Evolutionary conservation across 2,888 invertebrate genomes (phyloP), one percentile per base, ranked within the genome.

Genomic region (Hipparchia sbordonii): DNA sequence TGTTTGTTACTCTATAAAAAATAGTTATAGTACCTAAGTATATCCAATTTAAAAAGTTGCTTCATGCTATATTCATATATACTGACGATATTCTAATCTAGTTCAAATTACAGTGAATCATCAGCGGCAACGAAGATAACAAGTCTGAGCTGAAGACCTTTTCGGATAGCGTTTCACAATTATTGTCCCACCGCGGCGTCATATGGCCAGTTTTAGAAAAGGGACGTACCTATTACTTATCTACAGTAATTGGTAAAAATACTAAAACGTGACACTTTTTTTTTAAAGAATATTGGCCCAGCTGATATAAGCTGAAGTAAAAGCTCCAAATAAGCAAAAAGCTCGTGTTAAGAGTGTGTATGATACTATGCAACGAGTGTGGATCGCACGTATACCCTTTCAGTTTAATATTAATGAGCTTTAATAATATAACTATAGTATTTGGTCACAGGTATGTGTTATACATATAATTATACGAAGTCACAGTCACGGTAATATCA

Each of bases 91-190:
- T 67, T 74, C 70, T 74, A 69, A 74, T 63, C 74, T 71, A 71
- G 68, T 69, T 69, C 61, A 54, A 61, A 69, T 71, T 68, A 74
- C 66, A 71, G 70, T 74, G 76, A 76, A 72, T 76, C 76, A 76
- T 71, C 67, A 23, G 23, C 33, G 33, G 54, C 67, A 65, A 68
- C 65, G 56, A 48, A 68, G 67, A 70, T 70, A 72, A 72, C 70
- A 52, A 65, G 74, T 89, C 88, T 90, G 91, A 91, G 90, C 91
- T 77, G 82, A 82, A 86, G 90, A 90, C 91, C 91, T 91, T 89
- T 90, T 84, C 86, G 88, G 88, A 52, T 76, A 76, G 87, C 89
- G 89, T 90, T 91, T 91, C 89, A 87, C 90, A 86, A 90, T 91
- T 90, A 90, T 91, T 90, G 89, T 90, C 89, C 89, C 89, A 90